phyloP scores from a whole-genome alignment of 2,797 vertebrate species.

The Danio albolineatus region DNA sequence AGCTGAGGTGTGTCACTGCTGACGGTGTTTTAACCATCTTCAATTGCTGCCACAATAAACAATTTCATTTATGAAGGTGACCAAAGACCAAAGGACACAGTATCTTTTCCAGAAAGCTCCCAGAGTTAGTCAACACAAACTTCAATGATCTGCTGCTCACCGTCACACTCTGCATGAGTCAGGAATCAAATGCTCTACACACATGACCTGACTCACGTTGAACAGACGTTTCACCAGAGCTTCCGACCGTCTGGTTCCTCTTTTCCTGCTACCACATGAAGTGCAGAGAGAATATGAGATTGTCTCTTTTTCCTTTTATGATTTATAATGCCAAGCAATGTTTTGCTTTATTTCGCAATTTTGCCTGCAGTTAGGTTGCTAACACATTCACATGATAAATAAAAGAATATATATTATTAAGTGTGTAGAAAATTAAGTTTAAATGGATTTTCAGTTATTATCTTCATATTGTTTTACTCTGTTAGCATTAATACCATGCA shows the following conservation, averaged over 20 bases:
- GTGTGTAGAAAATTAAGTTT: too few relatives aligned
- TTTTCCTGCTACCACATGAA: background rate
- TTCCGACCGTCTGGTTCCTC: background rate
- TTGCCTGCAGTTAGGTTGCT: background rate
- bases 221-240: background rate
- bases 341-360: background rate
- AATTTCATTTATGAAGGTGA: background rate
- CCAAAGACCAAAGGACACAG: slow-evolving; percentile 22
- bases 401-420: too few relatives aligned
- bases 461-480: background rate
- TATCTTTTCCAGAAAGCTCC: background rate
- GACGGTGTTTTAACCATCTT: background rate
- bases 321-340: background rate
- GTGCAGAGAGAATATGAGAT: background rate
- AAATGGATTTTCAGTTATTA: background rate
- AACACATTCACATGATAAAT: background rate
- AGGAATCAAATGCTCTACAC: background rate
- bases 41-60: slow-evolving; percentile 5
- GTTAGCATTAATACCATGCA: background rate
- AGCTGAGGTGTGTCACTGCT: slow-evolving; percentile 13
- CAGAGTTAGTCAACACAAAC: background rate
- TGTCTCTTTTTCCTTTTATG: background rate
- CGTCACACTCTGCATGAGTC: background rate
- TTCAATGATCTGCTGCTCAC: background rate
- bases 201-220: background rate